Evolutionary conservation across 2,797 vertebrate species (phyloP).

Genomic region (Enteromius mattozi): DNA sequence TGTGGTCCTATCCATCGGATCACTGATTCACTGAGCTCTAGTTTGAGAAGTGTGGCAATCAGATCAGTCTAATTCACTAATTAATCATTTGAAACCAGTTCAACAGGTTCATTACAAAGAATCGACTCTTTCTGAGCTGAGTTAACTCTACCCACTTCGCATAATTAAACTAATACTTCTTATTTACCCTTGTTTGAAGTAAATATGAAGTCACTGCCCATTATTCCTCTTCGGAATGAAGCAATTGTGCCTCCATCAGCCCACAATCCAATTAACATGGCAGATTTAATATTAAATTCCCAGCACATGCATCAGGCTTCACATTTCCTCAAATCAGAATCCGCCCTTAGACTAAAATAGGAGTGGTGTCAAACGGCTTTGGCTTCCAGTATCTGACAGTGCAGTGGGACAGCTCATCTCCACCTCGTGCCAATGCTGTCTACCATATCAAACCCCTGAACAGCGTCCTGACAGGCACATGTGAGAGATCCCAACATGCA

Average conservation of each 20-base stretch:
- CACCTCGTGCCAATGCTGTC: slow-evolving; percentile 47
- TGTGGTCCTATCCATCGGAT: background rate
- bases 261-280: background rate
- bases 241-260: background rate
- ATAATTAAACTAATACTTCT: background rate
- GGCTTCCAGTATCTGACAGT: slow-evolving; percentile 14
- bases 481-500: background rate
- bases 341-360: slow-evolving; percentile 46
- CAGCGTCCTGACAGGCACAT: background rate
- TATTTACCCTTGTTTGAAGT: background rate
- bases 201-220: background rate
- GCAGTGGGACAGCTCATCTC: slow-evolving; percentile 50
- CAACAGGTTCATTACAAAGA: background rate
- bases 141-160: background rate
- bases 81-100: background rate
- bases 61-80: background rate
- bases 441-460: slow-evolving; percentile 38
- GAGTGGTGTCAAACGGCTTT: slow-evolving; percentile 33
- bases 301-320: background rate
- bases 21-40: background rate
- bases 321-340: slow-evolving; percentile 53
- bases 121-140: background rate
- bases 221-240: background rate
- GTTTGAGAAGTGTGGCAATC: background rate
- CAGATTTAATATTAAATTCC: slow-evolving; percentile 21